phyloP scores from a whole-genome alignment of 2,888 invertebrate genomes.

The Heliconius ethilla region DNA sequence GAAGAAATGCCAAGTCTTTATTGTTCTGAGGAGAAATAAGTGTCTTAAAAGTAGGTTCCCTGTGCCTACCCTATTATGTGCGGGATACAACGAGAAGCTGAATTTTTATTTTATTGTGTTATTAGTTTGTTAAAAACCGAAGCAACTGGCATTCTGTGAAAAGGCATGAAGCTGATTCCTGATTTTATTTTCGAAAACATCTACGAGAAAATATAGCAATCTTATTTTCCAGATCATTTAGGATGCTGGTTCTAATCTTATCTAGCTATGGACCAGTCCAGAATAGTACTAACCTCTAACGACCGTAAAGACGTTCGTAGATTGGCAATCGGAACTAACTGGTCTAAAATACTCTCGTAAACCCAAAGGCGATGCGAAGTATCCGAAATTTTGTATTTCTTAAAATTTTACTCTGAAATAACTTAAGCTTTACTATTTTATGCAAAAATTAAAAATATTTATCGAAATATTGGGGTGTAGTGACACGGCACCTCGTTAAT shows the following conservation, averaged over 20 bases:
- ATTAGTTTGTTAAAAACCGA: too few relatives aligned
- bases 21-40: background rate
- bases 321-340: background rate
- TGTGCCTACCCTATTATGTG: too few relatives aligned
- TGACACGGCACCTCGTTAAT: too few relatives aligned
- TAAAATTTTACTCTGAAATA: too few relatives aligned
- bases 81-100: too few relatives aligned
- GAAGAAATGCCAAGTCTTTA: background rate
- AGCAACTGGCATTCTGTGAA: too few relatives aligned
- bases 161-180: background rate
- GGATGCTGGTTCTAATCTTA: background rate
- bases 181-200: background rate
- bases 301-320: background rate
- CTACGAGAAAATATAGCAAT: background rate
- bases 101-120: too few relatives aligned
- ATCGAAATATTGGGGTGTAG: too few relatives aligned
- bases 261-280: background rate
- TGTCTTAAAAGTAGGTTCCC: too few relatives aligned
- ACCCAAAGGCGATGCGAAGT: background rate
- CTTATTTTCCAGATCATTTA: background rate
- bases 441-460: too few relatives aligned
- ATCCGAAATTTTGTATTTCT: background rate
- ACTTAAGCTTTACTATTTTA: too few relatives aligned
- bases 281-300: background rate
- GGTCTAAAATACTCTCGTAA: background rate